Evolutionary conservation across 1,140 invertebrate genomes (phyloP).

Genomic region (Drosophila gunungcola): DNA sequence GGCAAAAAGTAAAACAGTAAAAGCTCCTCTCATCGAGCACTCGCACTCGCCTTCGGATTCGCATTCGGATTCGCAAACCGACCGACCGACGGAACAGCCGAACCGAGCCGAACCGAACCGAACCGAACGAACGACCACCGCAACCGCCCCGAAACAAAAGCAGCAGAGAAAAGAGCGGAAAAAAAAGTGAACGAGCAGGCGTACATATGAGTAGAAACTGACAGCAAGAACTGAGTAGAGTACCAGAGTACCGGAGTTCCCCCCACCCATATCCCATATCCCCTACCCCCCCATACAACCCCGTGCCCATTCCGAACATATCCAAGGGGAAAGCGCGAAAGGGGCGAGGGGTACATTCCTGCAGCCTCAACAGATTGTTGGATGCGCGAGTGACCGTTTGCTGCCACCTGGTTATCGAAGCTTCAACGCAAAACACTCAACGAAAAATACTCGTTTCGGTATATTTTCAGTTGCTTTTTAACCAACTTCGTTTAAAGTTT

Average conservation of each 20-base stretch:
- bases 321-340: no score
- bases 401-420: not conserved
- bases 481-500: no score
- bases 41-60: conserved; percentile 8
- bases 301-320: no score
- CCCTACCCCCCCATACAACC: no score
- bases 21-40: conserved; percentile 11
- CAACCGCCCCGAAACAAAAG: not conserved
- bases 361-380: conserved; percentile 10
- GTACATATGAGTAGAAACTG: conserved; percentile 4
- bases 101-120: not conserved
- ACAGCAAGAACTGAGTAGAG: conserved; percentile 1
- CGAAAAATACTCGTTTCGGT: not conserved
- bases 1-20: conserved; percentile 17
- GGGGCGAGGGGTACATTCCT: not conserved
- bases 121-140: not conserved
- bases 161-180: not conserved
- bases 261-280: no score
- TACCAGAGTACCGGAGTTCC: no score
- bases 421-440: not conserved
- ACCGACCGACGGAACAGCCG: not conserved
- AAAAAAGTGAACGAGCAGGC: conserved; percentile 2
- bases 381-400: conserved; percentile 4
- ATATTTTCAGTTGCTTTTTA: not conserved
- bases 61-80: not conserved